Conservation (phyloP, 2,113 vertebrate genomes). For the human (Homo sapiens) region GRCh38 chr1:90843501-90844000, state of each 20-base stretch:
- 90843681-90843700: not conserved
- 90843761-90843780: not conserved
- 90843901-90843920: not conserved
- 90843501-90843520: slow-evolving; percentile 19
- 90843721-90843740: slow-evolving; percentile 13
- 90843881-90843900: not conserved
- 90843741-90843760: slow-evolving; percentile 43
- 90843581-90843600: not conserved
- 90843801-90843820: not conserved
- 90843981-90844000: not conserved
- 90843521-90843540: not conserved
- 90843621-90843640: not conserved
- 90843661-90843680: slow-evolving; percentile 32
- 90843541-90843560: not conserved
- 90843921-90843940: not conserved
- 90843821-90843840: not conserved
- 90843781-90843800: slow-evolving; percentile 16
- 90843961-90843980: not conserved
- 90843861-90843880: not conserved
- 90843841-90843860: not conserved
- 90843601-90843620: not conserved
- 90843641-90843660: not conserved
- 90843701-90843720: not conserved
- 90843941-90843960: not conserved
- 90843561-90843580: not conserved